Conservation (phyloP, 2,888 invertebrate species). For the Malthinus seriepunctatus region DNA sequence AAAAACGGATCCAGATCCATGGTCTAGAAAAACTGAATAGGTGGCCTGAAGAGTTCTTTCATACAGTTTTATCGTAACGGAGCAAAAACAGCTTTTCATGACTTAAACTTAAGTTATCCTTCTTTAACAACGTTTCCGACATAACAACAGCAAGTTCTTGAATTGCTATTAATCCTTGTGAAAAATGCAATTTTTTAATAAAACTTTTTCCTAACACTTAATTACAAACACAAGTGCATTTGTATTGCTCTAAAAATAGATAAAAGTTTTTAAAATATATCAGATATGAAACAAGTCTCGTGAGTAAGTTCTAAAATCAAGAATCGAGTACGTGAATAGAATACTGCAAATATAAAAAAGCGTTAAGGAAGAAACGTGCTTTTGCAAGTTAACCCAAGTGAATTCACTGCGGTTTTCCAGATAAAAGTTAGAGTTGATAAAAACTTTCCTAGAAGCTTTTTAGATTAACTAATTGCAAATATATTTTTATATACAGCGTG, state of each 20-base stretch:
- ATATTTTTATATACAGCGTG: too few relatives aligned
- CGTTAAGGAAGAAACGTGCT: slow-evolving; percentile 34
- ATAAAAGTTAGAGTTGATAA: slow-evolving; percentile 25
- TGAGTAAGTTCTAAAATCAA: slow-evolving; percentile 29
- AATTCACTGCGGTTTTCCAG: slow-evolving; percentile 26
- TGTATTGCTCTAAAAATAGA: slow-evolving; percentile 10
- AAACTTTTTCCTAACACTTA: not conserved
- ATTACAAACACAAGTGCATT: too few relatives aligned
- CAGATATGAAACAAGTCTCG: slow-evolving; percentile 28
- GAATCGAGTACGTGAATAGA: slow-evolving; percentile 35
- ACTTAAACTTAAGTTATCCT: too few relatives aligned
- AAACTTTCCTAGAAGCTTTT: not conserved
- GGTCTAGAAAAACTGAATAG: too few relatives aligned
- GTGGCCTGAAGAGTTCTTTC: too few relatives aligned
- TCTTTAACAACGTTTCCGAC: too few relatives aligned
- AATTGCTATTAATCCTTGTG: too few relatives aligned
- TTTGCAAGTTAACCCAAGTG: slow-evolving; percentile 34
- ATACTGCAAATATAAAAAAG: slow-evolving; percentile 37
- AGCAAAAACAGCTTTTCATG: too few relatives aligned
- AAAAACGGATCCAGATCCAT: too few relatives aligned
- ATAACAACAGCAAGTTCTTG: not conserved
- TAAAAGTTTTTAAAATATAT: slow-evolving; percentile 25
- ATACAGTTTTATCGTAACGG: too few relatives aligned
- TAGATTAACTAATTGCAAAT: too few relatives aligned
- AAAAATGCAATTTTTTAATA: not conserved